Percentiles rank a stretch among this genome's conserved stretches.
These are phyloP conservation scores for Pachypanchax playfairii DNA, from an alignment of 2,113 vertebrate species.

Conservation along the genomic window DNA sequence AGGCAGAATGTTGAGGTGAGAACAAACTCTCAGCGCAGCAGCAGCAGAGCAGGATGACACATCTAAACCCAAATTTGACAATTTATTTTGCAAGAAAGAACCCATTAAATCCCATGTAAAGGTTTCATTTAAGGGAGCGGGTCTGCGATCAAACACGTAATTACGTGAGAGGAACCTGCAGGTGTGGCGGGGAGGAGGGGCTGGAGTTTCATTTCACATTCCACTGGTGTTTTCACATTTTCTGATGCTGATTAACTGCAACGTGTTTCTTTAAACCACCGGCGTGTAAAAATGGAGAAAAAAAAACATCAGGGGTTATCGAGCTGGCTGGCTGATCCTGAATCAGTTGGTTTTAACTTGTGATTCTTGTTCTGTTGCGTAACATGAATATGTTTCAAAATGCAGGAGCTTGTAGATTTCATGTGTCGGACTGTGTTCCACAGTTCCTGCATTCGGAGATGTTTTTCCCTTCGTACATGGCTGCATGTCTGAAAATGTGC, in stretches of 20 bases:
- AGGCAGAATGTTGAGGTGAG: neutral
- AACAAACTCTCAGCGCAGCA: neutral
- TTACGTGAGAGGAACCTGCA: too few relatives aligned
- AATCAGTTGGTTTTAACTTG: neutral
- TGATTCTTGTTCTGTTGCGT: neutral
- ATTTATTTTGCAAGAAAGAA: too few relatives aligned
- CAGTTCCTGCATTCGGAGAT: too few relatives aligned
- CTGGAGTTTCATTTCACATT: neutral
- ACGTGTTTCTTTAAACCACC: neutral
- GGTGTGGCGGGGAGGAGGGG: too few relatives aligned
- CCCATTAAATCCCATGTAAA: too few relatives aligned
- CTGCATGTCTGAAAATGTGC: neutral
- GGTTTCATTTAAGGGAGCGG: too few relatives aligned
- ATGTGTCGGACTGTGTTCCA: too few relatives aligned
- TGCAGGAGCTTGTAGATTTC: too few relatives aligned
- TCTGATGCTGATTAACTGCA: neutral
- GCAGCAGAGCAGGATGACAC: conserved; percentile 2
- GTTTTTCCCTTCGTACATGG: neutral
- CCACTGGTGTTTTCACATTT: neutral
- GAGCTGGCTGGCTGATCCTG: neutral
- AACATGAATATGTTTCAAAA: neutral
- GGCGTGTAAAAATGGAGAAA: neutral
- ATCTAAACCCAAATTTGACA: rapidly evolving
- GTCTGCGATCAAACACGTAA: too few relatives aligned
- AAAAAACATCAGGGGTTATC: too few relatives aligned